Conservation (phyloP, 2,888 invertebrate species). For the Yponomeuta evonymella region DNA sequence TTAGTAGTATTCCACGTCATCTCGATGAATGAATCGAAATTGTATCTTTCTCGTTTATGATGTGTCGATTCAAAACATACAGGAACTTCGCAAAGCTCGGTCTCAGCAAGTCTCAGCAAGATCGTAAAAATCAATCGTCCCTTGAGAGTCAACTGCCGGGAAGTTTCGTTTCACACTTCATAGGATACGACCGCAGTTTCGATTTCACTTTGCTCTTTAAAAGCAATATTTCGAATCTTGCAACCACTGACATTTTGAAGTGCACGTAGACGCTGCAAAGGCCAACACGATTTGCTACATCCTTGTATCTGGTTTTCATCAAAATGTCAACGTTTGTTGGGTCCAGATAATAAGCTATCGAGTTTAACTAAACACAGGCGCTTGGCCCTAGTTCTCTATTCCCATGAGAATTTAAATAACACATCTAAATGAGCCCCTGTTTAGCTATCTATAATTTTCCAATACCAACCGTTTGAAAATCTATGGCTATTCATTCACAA, state of each 20-base stretch:
- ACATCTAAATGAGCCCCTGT: constrained; percentile 24
- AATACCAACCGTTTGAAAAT: constrained; percentile 36
- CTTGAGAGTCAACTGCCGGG: neutral
- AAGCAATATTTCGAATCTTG: neutral
- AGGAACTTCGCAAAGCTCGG: neutral
- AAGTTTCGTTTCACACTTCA: constrained; percentile 1
- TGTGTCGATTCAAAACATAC: neutral
- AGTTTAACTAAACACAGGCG: constrained; percentile 34
- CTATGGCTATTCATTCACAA: constrained; percentile 23
- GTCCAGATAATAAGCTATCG: constrained; percentile 2
- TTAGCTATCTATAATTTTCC: constrained; percentile 39
- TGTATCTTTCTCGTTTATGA: neutral
- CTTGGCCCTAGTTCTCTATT: constrained; percentile 28
- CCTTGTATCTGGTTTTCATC: neutral
- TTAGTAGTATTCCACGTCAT: neutral
- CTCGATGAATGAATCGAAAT: neutral
- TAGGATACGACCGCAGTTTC: neutral
- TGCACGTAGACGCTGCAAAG: neutral
- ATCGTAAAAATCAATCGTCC: neutral
- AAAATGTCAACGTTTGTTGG: neutral
- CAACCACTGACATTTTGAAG: neutral
- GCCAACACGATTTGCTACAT: neutral
- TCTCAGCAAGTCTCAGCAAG: neutral
- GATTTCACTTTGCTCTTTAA: neutral
- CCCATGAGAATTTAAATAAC: constrained; percentile 35